These are phyloP conservation scores for Lithophane leautieri DNA, from an alignment of 2,888 invertebrate species.

Conservation along the genomic window DNA sequence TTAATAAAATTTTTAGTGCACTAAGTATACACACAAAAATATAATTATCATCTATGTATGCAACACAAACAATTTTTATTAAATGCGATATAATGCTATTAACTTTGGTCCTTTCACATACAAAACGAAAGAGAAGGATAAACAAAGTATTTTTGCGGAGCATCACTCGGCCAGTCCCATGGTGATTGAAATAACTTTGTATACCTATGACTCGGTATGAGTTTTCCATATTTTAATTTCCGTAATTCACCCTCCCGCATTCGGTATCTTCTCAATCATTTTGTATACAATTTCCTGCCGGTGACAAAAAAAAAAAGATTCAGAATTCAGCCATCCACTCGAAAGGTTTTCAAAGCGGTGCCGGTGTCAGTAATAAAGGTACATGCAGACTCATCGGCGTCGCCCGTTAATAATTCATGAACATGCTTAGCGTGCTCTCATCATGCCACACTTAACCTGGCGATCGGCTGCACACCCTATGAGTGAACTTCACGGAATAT, in stretches of 20 bases:
- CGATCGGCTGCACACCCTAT: constrained; percentile 79
- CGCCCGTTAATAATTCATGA: constrained; percentile 86
- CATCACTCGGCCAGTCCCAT: background rate
- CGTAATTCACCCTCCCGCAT: constrained; percentile 37
- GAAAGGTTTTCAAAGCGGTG: constrained; percentile 77
- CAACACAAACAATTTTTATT: background rate
- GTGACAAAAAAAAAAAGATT: constrained; percentile 63
- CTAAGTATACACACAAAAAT: too few species aligned
- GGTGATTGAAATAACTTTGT: constrained; percentile 23
- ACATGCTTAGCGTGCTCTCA: constrained; percentile 80
- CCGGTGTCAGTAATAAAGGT: constrained; percentile 83
- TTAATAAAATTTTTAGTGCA: background rate
- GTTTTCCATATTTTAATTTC: constrained; percentile 57
- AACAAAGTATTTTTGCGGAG: background rate
- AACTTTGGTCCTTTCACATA: background rate
- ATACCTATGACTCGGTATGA: constrained; percentile 1
- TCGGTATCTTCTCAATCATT: constrained; percentile 46
- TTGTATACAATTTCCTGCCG: constrained; percentile 58
- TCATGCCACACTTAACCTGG: constrained; percentile 78
- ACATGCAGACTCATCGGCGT: constrained; percentile 79
- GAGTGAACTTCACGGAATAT: constrained; percentile 71
- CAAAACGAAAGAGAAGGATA: background rate
- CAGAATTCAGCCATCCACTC: constrained; percentile 58
- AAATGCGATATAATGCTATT: background rate
- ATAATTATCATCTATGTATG: too few species aligned